Conservation (phyloP, 53 echinoderm and acorn worm genomes). For the Henricia sp. region DNA sequence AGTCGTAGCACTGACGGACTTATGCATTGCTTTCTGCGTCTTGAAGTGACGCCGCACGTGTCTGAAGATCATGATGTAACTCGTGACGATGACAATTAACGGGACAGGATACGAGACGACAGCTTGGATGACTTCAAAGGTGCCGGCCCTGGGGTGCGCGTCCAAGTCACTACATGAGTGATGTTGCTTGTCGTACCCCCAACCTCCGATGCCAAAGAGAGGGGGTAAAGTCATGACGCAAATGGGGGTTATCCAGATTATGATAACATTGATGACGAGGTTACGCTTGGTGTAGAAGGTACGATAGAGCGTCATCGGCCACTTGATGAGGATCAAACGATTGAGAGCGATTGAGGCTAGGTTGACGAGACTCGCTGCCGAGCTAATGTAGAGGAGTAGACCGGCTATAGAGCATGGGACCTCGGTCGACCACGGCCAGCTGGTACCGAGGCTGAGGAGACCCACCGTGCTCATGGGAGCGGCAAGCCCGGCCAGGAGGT, state of each 20-base stretch:
- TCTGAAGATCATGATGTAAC: conserved; percentile 57
- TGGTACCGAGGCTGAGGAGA: conserved; percentile 41
- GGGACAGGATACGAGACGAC: conserved; percentile 48
- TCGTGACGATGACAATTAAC: conserved; percentile 53
- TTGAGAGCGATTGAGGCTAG: conserved; percentile 70
- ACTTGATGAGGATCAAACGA: conserved; percentile 57
- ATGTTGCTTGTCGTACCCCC: conserved; percentile 61
- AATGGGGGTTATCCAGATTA: conserved; percentile 53
- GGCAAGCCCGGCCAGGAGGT: conserved; percentile 24
- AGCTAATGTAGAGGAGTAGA: conserved; percentile 42
- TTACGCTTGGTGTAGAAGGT: conserved; percentile 48
- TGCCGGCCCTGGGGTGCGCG: conserved; percentile 41
- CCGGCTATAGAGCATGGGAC: conserved; percentile 57
- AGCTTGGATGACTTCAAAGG: conserved; percentile 48
- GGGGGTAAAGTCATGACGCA: conserved; percentile 32
- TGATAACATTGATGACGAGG: conserved; percentile 40
- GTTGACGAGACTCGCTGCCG: conserved; percentile 63
- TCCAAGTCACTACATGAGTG: conserved; percentile 60
- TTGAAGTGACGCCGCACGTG: conserved; percentile 66
- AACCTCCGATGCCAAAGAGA: conserved; percentile 57
- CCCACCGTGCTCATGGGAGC: conserved; percentile 45
- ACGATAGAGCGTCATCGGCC: conserved; percentile 44
- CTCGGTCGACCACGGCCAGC: conserved; percentile 60
- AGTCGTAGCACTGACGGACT: background rate
- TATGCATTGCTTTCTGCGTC: background rate